Evolutionary conservation across 2,797 vertebrate genomes (phyloP), one percentile per base, ranked within the genome.

Genomic region (Anguilla anguilla): DNA sequence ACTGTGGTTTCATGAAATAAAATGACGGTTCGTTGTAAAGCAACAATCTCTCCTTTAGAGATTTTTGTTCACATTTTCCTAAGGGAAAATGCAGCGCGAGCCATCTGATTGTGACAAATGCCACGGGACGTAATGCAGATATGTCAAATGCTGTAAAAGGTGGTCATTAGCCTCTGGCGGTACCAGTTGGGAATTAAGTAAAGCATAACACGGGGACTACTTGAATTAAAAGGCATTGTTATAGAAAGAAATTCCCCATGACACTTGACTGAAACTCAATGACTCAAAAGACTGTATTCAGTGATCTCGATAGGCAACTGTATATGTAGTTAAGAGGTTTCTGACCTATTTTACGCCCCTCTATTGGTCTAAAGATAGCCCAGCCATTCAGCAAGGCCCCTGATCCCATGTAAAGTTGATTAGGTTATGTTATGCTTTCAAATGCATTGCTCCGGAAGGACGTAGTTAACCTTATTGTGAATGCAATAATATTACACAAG

Each of bases 351-450:
- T 81, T 46, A 1, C 77, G 35, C 5, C 17, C 77, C 1, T 81
- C 39, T 49, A 49, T 43, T 43, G 39, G 39, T 46, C 77, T 81
- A 46, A 79, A 46, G 35, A 79, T 46, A 46, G 77, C 39, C 22
- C 7, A 81, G 35, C 77, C 77, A 81, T 81, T 81, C 77, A 81
- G 15, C 39, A 43, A 3, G 77, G 77, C 77, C 39, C 5, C 77
- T 43, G 35, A 46, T 81, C 77, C 77, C 19, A 81, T 81, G 39
- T 81, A 81, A 46, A 43, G 77, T 81, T 81, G 77, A 81, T 81
- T 46, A 46, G 39, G 77, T 43, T 81, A 81, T 81, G 77, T 22
- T 43, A 81, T 81, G 19, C 35, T 81, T 81, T 81, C 17, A 81
- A 81, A 46, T 35, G 17, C 77, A 81, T 46, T 81, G 35, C 77